phyloP scores from a whole-genome alignment of 2,888 invertebrate genomes.

The Cheilosia urbana region DNA sequence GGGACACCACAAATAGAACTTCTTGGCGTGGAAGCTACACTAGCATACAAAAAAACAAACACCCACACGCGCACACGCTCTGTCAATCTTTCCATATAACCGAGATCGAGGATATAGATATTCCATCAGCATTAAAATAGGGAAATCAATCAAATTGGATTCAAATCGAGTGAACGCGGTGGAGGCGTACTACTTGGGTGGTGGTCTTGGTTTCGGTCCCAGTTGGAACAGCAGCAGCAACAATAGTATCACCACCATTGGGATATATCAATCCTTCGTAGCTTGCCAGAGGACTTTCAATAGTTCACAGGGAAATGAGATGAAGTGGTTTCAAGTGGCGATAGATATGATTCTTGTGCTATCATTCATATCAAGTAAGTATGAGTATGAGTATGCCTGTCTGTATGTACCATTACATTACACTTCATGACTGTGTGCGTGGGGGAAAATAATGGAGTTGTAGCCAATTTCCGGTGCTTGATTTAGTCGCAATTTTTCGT shows the following conservation, averaged over 20 bases:
- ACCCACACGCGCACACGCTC: neutral
- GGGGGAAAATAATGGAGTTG: neutral
- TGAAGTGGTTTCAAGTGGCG: constrained; percentile 84
- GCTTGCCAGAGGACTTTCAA: constrained; percentile 77
- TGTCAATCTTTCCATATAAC: constrained; percentile 33
- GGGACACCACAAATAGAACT: constrained; percentile 9
- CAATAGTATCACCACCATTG: constrained; percentile 65
- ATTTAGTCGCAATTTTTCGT: constrained; percentile 13
- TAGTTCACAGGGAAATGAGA: constrained; percentile 84
- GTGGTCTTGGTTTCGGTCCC: constrained; percentile 54
- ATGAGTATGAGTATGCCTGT: constrained; percentile 17
- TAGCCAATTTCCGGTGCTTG: constrained; percentile 48
- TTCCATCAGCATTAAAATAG: constrained; percentile 67
- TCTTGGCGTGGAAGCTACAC: constrained; percentile 17
- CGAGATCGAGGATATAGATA: constrained; percentile 51
- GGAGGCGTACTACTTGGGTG: constrained; percentile 70
- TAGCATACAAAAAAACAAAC: neutral
- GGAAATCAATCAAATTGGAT: constrained; percentile 75
- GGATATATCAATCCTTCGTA: constrained; percentile 72
- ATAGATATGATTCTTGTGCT: constrained; percentile 84
- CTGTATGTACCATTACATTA: constrained; percentile 1
- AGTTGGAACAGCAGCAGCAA: constrained; percentile 26
- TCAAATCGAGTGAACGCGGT: constrained; percentile 70
- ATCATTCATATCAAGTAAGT: constrained; percentile 84
- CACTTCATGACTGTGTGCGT: neutral